Percentiles rank a stretch among this genome's conserved stretches.
phyloP scores from a whole-genome alignment of 2,888 invertebrate species.

The Onthophagus sagittarius region DNA sequence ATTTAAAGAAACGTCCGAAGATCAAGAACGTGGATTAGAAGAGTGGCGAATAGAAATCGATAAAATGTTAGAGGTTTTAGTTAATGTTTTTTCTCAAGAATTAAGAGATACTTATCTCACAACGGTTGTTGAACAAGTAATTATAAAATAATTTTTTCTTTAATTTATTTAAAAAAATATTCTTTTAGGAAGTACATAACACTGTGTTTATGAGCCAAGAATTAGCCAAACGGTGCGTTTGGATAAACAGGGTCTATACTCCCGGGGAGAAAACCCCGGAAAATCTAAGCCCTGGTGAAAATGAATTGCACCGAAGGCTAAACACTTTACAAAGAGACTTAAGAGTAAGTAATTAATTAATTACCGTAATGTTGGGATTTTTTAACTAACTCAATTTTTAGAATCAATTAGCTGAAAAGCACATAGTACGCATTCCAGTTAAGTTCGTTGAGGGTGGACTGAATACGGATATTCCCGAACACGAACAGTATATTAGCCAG shows the following conservation, averaged over 20 bases:
- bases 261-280: constrained; percentile 57
- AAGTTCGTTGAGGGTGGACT: constrained; percentile 53
- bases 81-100: constrained; percentile 70
- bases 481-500: constrained; percentile 60
- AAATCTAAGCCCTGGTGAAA: constrained; percentile 54
- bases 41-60: constrained; percentile 58
- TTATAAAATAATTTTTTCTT: constrained; percentile 4
- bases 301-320: constrained; percentile 66
- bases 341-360: constrained; percentile 50
- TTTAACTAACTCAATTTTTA: constrained; percentile 40
- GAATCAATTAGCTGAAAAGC: constrained; percentile 70
- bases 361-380: neutral
- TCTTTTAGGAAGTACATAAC: constrained; percentile 69
- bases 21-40: constrained; percentile 50
- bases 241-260: constrained; percentile 65
- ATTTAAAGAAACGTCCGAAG: constrained; percentile 51
- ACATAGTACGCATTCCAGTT: constrained; percentile 61
- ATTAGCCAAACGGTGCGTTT: constrained; percentile 73
- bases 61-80: constrained; percentile 63
- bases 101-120: constrained; percentile 76
- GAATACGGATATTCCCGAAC: constrained; percentile 54
- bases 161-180: constrained; percentile 5
- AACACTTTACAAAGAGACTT: constrained; percentile 69
- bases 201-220: constrained; percentile 77
- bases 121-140: constrained; percentile 74